Evolutionary conservation across 2,888 invertebrate species (phyloP).

Genomic region (Phaonia tiefii): DNA sequence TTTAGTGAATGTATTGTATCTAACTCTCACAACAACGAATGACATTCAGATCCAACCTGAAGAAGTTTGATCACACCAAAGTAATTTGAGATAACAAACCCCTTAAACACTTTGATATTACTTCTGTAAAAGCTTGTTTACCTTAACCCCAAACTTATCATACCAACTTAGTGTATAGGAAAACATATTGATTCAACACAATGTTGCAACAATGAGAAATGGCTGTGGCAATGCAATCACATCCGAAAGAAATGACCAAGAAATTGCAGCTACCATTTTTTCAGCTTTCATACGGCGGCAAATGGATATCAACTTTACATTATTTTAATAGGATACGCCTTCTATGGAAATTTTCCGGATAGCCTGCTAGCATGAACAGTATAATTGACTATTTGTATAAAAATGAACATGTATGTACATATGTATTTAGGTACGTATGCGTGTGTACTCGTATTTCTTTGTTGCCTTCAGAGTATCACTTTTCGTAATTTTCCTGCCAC

Average conservation of each 20-base stretch:
- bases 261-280: conserved; percentile 6
- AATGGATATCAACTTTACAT: neutral
- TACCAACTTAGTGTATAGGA: neutral
- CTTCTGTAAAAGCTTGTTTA: too few relatives aligned
- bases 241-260: neutral
- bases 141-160: neutral
- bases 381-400: conserved; percentile 16
- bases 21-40: too few relatives aligned
- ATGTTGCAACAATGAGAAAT: conserved; percentile 14
- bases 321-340: conserved; percentile 36
- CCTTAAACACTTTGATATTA: too few relatives aligned
- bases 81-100: too few relatives aligned
- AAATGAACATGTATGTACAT: too few relatives aligned
- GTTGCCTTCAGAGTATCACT: conserved; percentile 2
- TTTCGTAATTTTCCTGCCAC: conserved; percentile 15
- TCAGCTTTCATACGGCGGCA: conserved; percentile 17
- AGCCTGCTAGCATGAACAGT: neutral
- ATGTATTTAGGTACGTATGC: neutral
- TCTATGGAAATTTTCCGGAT: conserved; percentile 5
- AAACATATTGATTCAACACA: neutral
- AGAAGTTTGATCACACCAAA: too few relatives aligned
- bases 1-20: too few relatives aligned
- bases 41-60: too few relatives aligned
- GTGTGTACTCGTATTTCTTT: neutral
- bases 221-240: conserved; percentile 4